Evolutionary conservation across 2,888 invertebrate genomes (phyloP), one percentile per base, ranked within the genome.

Genomic region (Matsumyia berberina): DNA sequence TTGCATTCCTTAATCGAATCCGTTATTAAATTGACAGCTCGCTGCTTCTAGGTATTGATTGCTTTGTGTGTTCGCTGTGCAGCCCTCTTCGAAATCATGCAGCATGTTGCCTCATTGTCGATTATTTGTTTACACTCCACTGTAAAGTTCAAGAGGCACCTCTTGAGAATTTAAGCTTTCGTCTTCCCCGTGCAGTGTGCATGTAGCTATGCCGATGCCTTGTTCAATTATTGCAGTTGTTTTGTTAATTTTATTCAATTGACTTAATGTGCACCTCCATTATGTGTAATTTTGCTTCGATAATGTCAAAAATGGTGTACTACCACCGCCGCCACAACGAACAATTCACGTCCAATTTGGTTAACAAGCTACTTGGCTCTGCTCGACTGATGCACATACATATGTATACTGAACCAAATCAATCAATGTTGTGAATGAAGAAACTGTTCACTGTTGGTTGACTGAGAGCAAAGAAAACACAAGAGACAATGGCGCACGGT

Each of bases 21-120:
- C 74, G 74, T 66, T 85, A 85, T 74, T 70, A 79, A 76, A 85
- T 85, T 85, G 85, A 85, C 85, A 80, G 85, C 70, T 80, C 66
- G 46, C 76, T 80, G 85, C 80, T 85, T 85, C 79, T 85, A 62
- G 78, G 55, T 77, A 78, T 78, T 73, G 64, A 79, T 74, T 85
- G 74, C 44, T 62, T 44, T 67, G 53, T 57, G 35, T 39, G 44
- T 35, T 19, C 3, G 29, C 15, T 49, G 15, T 19, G 39, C 2
- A 4, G 5, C 11, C 29, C 53, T 24, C 55, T 24, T 46, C 19
- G 31, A 58, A 29, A 42, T 67, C 51, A 51, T 66, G 55, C 44
- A 33, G 8, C 57, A 49, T 33, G 72, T 66, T 72, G 66, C 58
- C 17, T 60, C 72, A 72, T 72, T 66, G 58, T 64, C 58, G 58